Evolutionary conservation across 1,140 invertebrate species (phyloP).

Genomic region (Drosophila sulfurigaster): DNA sequence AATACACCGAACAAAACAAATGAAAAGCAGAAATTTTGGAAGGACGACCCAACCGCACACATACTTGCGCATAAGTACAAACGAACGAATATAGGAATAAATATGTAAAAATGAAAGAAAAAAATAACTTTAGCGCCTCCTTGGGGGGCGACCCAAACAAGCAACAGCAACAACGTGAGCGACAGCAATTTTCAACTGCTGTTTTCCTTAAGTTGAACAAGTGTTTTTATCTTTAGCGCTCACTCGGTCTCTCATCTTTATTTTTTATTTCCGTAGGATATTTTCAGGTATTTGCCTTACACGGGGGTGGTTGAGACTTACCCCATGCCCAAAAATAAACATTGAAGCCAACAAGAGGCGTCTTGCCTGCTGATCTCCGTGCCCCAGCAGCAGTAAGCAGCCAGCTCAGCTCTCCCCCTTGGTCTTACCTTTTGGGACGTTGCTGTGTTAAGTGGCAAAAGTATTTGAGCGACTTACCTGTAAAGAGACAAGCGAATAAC

Average conservation of each 20-base stretch:
- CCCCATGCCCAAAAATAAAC: constrained; percentile 68
- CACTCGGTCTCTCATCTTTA: neutral
- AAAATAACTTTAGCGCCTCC: constrained; percentile 42
- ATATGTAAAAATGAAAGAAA: constrained; percentile 27
- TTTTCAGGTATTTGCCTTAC: constrained; percentile 62
- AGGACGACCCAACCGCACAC: constrained; percentile 39
- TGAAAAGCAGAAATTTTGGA: constrained; percentile 58
- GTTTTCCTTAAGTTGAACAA: constrained; percentile 76
- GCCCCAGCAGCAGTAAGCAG: neutral
- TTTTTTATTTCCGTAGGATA: constrained; percentile 24
- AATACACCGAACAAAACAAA: constrained; percentile 58
- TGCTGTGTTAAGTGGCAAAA: constrained; percentile 58
- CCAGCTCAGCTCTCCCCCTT: neutral
- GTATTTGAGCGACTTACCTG: constrained; percentile 73
- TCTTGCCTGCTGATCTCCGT: constrained; percentile 30
- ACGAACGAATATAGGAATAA: constrained; percentile 15
- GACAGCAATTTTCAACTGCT: constrained; percentile 59
- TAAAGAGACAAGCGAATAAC: constrained; percentile 52
- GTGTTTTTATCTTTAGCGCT: constrained; percentile 52
- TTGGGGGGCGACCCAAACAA: constrained; percentile 15
- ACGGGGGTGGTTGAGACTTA: constrained; percentile 52
- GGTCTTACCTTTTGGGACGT: neutral
- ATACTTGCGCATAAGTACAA: constrained; percentile 27
- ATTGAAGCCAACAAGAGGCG: constrained; percentile 37
- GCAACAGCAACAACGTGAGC: constrained; percentile 49